Evolutionary conservation across 2,888 invertebrate genomes (phyloP).

Genomic region (Venusia cambrica): DNA sequence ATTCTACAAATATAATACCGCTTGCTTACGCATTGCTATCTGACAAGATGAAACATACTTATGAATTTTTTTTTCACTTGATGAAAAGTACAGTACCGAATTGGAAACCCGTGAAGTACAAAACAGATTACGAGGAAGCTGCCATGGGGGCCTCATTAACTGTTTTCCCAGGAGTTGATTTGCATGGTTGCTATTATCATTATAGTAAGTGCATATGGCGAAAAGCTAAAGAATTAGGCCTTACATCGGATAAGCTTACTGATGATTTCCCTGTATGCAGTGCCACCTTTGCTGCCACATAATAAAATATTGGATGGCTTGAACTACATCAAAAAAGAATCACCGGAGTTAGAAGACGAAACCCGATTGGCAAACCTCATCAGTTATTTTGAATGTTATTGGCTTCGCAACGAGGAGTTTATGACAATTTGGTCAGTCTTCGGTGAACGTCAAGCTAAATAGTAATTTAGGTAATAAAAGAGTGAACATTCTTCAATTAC

Average conservation of each 20-base stretch:
- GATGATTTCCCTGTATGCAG: constrained; percentile 12
- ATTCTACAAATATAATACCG: constrained; percentile 5
- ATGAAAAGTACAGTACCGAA: constrained; percentile 13
- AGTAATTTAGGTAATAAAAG: too few species aligned
- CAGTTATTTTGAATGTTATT: too few species aligned
- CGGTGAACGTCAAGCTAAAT: too few species aligned
- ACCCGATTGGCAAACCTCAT: too few species aligned
- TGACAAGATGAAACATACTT: constrained; percentile 8
- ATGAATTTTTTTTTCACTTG: constrained; percentile 10
- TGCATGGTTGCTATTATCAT: constrained; percentile 17
- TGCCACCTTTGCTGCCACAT: constrained; percentile 6
- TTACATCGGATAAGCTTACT: not conserved
- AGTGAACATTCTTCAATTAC: too few species aligned
- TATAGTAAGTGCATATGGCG: constrained; percentile 9
- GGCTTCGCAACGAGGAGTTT: too few species aligned
- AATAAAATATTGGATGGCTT: constrained; percentile 5
- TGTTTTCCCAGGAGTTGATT: constrained; percentile 8
- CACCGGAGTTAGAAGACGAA: too few species aligned
- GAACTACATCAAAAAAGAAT: too few species aligned
- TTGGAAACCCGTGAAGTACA: constrained; percentile 13
- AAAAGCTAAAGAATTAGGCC: constrained; percentile 11
- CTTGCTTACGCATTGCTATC: constrained; percentile 9
- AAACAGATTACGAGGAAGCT: constrained; percentile 15
- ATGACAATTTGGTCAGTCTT: too few species aligned
- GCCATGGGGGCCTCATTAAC: constrained; percentile 9